Percentiles rank a stretch among this genome's conserved stretches.
phyloP scores from a whole-genome alignment of 2,888 invertebrate species.

The Sinodicranocentrus sp. region DNA sequence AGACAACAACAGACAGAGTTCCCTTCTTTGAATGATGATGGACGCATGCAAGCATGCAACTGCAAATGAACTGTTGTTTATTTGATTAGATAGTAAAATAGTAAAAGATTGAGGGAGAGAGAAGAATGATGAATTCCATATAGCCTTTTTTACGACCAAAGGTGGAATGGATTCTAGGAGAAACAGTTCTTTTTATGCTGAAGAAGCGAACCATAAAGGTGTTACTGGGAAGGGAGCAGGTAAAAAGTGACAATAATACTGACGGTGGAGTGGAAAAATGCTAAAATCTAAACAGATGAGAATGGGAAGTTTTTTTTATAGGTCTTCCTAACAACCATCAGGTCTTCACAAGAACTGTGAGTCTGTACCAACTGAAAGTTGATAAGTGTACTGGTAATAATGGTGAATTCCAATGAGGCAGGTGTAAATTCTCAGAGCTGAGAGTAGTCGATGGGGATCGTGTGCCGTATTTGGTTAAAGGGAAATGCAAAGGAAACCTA shows the following conservation, averaged over 20 bases:
- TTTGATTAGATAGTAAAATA: constrained; percentile 57
- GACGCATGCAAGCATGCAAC: constrained; percentile 46
- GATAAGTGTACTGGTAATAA: constrained; percentile 15
- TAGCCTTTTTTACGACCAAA: constrained; percentile 42
- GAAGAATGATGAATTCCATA: constrained; percentile 30
- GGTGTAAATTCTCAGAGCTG: constrained; percentile 59
- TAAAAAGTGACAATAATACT: constrained; percentile 18
- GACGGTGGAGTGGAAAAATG: neutral
- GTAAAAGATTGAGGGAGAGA: neutral
- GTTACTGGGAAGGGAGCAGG: constrained; percentile 24
- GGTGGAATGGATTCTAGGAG: constrained; percentile 36
- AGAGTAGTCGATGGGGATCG: neutral
- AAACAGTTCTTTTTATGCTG: constrained; percentile 28
- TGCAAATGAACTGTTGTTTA: constrained; percentile 61
- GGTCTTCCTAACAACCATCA: no score
- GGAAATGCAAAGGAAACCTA: no score
- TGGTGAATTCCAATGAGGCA: constrained; percentile 41
- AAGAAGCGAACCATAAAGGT: constrained; percentile 49
- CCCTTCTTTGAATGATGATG: no score
- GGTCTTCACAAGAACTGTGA: constrained; percentile 29
- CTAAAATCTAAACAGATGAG: constrained; percentile 36
- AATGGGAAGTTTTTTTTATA: constrained; percentile 1
- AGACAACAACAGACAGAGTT: no score
- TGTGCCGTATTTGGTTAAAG: no score
- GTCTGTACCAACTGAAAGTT: neutral